These are phyloP conservation scores for Oxyteleia sp. DNA, from an alignment of 2,888 invertebrate genomes.

Conservation along the genomic window DNA sequence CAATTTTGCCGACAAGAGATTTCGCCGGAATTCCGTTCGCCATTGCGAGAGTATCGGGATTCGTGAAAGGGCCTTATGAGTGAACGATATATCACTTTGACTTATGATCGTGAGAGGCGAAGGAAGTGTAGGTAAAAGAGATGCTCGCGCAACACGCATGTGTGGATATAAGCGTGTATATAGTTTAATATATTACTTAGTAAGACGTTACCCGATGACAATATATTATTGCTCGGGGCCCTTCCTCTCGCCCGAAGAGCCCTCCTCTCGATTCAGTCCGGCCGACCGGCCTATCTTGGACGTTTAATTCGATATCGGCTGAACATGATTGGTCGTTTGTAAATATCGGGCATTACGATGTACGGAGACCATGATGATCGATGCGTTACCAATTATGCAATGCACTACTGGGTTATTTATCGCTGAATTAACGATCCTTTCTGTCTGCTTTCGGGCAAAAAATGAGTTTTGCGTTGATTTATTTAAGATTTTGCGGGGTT, in stretches of 20 bases:
- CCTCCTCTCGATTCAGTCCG: conserved; percentile 68
- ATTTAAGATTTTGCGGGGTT: not conserved
- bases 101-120: conserved; percentile 60
- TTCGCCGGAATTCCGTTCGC: not conserved
- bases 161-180: conserved; percentile 62
- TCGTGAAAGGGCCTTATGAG: conserved; percentile 46
- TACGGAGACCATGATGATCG: conserved; percentile 50
- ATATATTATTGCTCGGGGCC: conserved; percentile 82
- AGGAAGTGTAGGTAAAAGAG: conserved; percentile 47
- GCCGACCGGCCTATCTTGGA: conserved; percentile 42
- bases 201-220: conserved; percentile 83
- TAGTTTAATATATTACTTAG: conserved; percentile 81
- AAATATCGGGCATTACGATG: conserved; percentile 52
- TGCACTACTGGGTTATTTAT: conserved; percentile 64
- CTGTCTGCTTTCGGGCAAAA: conserved; percentile 15
- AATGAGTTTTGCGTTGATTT: not conserved
- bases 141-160: conserved; percentile 73
- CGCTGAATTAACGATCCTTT: conserved; percentile 43
- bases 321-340: conserved; percentile 57
- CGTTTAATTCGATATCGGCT: conserved; percentile 51
- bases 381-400: conserved; percentile 66
- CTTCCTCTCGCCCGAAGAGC: conserved; percentile 72
- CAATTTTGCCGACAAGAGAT: not conserved
- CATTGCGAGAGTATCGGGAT: not conserved
- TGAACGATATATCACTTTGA: conserved; percentile 65